phyloP scores from a whole-genome alignment of 23 tunicate genomes.

The Styela clava region DNA sequence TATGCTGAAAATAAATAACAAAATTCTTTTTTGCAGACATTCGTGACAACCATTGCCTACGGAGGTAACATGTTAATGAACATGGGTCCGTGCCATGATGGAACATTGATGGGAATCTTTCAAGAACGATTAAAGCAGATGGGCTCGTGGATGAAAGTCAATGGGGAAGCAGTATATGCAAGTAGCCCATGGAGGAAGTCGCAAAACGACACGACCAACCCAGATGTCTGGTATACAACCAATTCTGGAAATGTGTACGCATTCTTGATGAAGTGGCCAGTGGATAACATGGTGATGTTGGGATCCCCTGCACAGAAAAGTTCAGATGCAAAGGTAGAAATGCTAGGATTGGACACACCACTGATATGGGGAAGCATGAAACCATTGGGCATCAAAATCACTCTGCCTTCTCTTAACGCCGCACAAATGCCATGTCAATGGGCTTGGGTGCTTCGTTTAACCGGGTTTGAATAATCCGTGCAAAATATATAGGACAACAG shows the following conservation, averaged over 20 bases:
- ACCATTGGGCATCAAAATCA: conserved; percentile 18
- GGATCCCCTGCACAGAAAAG: conserved; percentile 44
- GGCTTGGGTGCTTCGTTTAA: conserved; percentile 15
- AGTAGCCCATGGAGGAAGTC: conserved; percentile 24
- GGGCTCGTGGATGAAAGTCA: conserved; percentile 42
- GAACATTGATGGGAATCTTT: conserved; percentile 26
- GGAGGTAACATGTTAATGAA: conserved; percentile 52
- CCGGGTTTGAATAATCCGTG: background rate
- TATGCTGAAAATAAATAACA: no score
- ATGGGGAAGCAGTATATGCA: conserved; percentile 40
- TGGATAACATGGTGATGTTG: conserved; percentile 43
- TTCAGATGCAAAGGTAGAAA: conserved; percentile 32
- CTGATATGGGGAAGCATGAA: background rate
- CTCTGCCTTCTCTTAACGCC: conserved; percentile 20
- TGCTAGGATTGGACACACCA: conserved; percentile 40
- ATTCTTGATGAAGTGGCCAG: conserved; percentile 73
- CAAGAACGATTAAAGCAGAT: conserved; percentile 37
- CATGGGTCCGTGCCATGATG: conserved; percentile 37
- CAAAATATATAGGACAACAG: no score
- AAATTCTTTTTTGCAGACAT: conserved; percentile 27
- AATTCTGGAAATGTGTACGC: conserved; percentile 55
- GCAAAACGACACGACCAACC: conserved; percentile 35
- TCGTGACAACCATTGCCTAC: conserved; percentile 19
- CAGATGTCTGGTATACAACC: conserved; percentile 31
- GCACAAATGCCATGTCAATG: conserved; percentile 28